phyloP scores from a whole-genome alignment of 2,797 vertebrate genomes.

The Spinibarbus caldwelli region DNA sequence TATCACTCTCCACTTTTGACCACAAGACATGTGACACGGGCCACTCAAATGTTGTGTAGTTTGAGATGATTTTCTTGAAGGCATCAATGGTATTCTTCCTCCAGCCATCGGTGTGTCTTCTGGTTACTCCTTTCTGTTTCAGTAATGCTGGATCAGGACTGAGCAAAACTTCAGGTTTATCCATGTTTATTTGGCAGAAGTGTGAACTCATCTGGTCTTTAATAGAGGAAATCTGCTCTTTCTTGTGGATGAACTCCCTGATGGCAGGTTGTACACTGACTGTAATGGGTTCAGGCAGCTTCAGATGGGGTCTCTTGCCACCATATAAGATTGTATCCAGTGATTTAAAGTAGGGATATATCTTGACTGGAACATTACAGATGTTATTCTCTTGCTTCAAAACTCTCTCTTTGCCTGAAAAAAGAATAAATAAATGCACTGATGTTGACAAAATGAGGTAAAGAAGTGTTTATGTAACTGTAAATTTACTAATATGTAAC shows the following conservation, averaged over 20 bases:
- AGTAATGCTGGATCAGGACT: slow-evolving; percentile 73
- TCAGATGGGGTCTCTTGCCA: slow-evolving; percentile 76
- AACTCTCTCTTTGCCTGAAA: slow-evolving; percentile 77
- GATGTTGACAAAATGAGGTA: background rate
- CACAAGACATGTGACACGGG: slow-evolving; percentile 65
- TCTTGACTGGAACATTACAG: slow-evolving; percentile 68
- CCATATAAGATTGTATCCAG: slow-evolving; percentile 82
- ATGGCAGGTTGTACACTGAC: slow-evolving; percentile 71
- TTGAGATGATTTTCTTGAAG: slow-evolving; percentile 73
- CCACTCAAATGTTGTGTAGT: slow-evolving; percentile 70
- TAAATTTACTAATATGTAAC: background rate
- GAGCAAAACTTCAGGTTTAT: slow-evolving; percentile 68
- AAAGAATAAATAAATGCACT: slow-evolving; percentile 31
- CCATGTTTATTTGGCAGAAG: slow-evolving; percentile 77
- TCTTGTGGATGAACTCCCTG: slow-evolving; percentile 76
- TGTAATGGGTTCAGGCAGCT: slow-evolving; percentile 78
- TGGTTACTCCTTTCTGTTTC: slow-evolving; percentile 65
- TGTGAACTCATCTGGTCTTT: slow-evolving; percentile 73
- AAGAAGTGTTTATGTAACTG: slow-evolving; percentile 57
- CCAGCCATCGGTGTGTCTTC: slow-evolving; percentile 75
- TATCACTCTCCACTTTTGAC: slow-evolving; percentile 70
- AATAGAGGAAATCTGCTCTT: slow-evolving; percentile 68
- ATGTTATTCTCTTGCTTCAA: slow-evolving; percentile 72
- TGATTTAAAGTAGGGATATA: slow-evolving; percentile 80
- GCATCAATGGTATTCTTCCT: slow-evolving; percentile 40